phyloP scores from a whole-genome alignment of 2,797 vertebrate genomes.

The Aeoliscus strigatus region DNA sequence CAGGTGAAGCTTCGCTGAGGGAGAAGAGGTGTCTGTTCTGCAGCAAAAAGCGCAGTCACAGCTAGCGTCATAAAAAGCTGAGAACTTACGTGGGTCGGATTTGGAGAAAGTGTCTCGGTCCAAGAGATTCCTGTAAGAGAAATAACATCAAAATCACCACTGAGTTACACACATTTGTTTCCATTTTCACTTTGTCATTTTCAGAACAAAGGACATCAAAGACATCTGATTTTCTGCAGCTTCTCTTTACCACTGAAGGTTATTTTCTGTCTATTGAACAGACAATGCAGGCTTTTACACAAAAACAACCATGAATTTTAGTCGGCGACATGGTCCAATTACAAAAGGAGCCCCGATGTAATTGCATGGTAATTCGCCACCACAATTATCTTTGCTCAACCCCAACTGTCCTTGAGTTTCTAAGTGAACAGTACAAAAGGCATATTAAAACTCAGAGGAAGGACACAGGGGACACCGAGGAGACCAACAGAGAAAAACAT shows the following conservation, averaged over 20 bases:
- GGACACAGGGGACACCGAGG: too few species aligned
- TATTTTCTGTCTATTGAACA: too few species aligned
- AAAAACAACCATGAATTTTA: too few species aligned
- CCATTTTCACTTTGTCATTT: not conserved
- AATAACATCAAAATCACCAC: conserved; percentile 11
- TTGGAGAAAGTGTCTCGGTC: conserved; percentile 97
- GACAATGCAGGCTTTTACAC: too few species aligned
- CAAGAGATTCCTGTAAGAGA: conserved; percentile 82
- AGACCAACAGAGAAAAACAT: too few species aligned
- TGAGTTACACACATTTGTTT: not conserved
- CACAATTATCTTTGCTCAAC: conserved; percentile 24
- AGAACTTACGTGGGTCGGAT: conserved; percentile 88
- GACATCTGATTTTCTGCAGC: not conserved
- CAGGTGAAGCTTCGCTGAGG: conserved; percentile 32
- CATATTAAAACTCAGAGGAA: conserved; percentile 18
- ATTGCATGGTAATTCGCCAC: conserved; percentile 22
- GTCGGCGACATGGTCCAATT: conserved; percentile 3
- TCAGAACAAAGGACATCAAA: too few species aligned
- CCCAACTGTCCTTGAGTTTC: conserved; percentile 31
- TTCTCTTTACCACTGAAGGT: not conserved
- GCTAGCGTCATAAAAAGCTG: conserved; percentile 12
- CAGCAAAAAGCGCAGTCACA: conserved; percentile 11
- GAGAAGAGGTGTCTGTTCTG: conserved; percentile 9
- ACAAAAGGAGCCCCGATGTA: conserved; percentile 11
- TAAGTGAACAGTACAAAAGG: conserved; percentile 14